phyloP scores from a whole-genome alignment of 2,797 vertebrate species.

The Zalophus californianus region DNA sequence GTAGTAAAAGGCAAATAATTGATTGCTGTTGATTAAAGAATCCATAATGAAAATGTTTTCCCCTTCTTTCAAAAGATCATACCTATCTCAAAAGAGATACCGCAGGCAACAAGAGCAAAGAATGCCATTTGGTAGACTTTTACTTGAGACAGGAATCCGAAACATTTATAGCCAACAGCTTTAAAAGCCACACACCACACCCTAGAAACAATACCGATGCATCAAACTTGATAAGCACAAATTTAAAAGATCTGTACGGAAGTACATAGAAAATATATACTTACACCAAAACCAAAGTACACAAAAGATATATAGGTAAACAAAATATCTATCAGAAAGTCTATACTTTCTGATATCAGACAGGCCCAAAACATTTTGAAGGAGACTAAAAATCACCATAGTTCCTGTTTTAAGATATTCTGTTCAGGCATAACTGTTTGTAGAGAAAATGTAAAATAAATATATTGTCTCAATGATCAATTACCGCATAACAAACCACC shows the following conservation, averaged over 20 bases:
- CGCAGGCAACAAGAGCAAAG: neutral
- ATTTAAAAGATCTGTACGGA: neutral
- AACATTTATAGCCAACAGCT: neutral
- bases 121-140: neutral
- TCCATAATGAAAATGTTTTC: neutral
- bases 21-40: constrained; percentile 49
- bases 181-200: neutral
- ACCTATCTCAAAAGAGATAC: neutral
- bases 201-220: neutral
- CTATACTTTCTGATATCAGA: neutral
- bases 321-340: neutral
- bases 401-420: neutral
- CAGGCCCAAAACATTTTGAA: neutral
- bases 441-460: constrained; percentile 9
- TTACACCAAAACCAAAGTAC: neutral
- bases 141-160: neutral
- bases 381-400: neutral
- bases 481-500: neutral
- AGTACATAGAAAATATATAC: neutral
- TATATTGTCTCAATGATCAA: neutral
- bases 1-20: constrained; percentile 26
- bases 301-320: neutral
- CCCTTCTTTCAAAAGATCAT: neutral
- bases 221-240: neutral
- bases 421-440: neutral